Percentiles rank a stretch among this genome's conserved stretches.
phyloP scores from a whole-genome alignment of 2,888 invertebrate genomes.

The Syrphus vitripennis region DNA sequence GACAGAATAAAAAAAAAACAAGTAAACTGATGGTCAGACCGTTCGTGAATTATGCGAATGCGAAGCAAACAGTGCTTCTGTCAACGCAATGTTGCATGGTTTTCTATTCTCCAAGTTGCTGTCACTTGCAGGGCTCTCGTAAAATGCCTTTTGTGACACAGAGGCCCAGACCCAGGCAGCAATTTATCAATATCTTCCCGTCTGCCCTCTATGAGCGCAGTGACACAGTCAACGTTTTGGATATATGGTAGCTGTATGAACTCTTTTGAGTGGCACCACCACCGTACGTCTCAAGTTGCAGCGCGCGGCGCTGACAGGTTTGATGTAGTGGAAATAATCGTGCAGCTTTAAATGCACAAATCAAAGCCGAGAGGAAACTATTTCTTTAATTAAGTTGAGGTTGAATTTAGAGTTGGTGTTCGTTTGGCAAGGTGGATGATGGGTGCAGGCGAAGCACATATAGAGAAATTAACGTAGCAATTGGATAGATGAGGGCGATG shows the following conservation, averaged over 20 bases:
- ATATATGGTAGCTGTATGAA: neutral
- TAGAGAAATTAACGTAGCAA: neutral
- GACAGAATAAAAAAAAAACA: constrained; percentile 8
- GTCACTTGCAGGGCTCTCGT: constrained; percentile 56
- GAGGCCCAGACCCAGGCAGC: constrained; percentile 38
- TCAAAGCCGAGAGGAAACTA: constrained; percentile 55
- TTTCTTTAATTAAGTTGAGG: constrained; percentile 70
- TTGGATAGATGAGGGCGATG: constrained; percentile 27
- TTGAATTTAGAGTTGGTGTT: too few species aligned
- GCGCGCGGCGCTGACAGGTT: constrained; percentile 65
- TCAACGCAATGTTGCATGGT: constrained; percentile 54
- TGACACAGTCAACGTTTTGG: constrained; percentile 3
- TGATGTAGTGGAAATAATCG: constrained; percentile 71
- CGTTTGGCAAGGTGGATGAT: neutral
- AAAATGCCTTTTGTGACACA: constrained; percentile 52
- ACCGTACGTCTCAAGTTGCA: constrained; percentile 49
- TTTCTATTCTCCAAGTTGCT: constrained; percentile 15
- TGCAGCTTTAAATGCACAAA: constrained; percentile 64
- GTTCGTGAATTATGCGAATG: constrained; percentile 64
- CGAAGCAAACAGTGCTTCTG: constrained; percentile 37
- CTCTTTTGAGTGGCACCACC: constrained; percentile 27
- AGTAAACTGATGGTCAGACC: neutral
- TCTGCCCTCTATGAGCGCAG: neutral
- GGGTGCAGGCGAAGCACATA: neutral
- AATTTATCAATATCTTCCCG: constrained; percentile 44